phyloP scores from a whole-genome alignment of 2,113 vertebrate genomes.

The Lagopus muta region DNA sequence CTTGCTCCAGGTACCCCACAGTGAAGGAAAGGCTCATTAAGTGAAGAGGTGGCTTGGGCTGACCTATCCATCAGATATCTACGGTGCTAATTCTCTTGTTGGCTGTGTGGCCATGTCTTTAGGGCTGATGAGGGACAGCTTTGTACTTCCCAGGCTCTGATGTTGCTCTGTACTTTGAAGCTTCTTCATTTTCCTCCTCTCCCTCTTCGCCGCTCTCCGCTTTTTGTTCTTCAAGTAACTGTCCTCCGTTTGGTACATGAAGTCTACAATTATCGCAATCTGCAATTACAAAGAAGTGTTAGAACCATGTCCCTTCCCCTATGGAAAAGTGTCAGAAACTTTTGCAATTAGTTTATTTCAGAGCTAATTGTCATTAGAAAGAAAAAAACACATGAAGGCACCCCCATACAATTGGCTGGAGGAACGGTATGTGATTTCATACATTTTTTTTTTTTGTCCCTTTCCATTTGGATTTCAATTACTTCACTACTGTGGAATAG shows the following conservation, averaged over 20 bases:
- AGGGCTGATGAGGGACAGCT: background rate
- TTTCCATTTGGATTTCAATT: slow-evolving; percentile 31
- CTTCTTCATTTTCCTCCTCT: slow-evolving; percentile 67
- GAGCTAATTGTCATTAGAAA: background rate
- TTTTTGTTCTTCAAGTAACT: slow-evolving; percentile 76
- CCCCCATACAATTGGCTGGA: background rate
- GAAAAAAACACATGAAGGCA: background rate
- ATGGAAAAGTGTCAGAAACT: background rate
- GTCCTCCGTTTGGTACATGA: slow-evolving; percentile 76
- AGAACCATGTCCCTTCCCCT: background rate
- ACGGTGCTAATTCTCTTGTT: background rate
- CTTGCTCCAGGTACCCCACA: slow-evolving; percentile 36
- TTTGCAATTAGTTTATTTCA: background rate
- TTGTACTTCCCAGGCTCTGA: background rate
- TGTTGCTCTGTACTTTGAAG: slow-evolving; percentile 40
- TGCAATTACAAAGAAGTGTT: slow-evolving; percentile 59
- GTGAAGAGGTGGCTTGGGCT: background rate
- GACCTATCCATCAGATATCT: background rate
- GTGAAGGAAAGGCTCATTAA: slow-evolving; percentile 11
- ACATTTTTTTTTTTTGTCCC: background rate
- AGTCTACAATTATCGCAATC: slow-evolving; percentile 78
- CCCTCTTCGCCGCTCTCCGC: slow-evolving; percentile 48
- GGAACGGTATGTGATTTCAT: background rate
- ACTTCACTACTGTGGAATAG: slow-evolving; percentile 49
- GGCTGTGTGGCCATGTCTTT: background rate